phyloP scores from a whole-genome alignment of 30 jellyfish, hydroid and myxozoan species.

The Pseudorhiza aurosa region DNA sequence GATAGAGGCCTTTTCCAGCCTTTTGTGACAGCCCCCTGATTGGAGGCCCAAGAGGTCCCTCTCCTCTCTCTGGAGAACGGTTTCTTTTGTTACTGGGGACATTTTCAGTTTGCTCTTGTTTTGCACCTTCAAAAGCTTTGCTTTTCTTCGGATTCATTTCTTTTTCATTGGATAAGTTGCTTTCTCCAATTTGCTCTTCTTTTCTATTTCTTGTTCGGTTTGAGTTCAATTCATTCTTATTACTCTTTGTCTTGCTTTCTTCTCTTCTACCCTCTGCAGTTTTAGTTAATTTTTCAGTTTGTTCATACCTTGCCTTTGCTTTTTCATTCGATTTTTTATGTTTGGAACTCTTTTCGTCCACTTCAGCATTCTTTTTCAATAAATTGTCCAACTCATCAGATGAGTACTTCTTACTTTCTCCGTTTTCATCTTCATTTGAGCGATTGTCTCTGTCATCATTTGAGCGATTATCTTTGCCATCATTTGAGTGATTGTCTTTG shows the following conservation, averaged over 20 bases:
- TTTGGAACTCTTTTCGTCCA: not conserved
- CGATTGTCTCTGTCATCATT: too few species aligned
- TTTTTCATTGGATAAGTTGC: too few species aligned
- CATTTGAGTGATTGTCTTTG: not conserved
- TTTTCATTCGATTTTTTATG: not conserved
- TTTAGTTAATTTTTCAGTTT: too few species aligned
- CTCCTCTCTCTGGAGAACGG: conserved; percentile 54
- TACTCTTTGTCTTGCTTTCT: not conserved
- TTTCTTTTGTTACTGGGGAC: not conserved
- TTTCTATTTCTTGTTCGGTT: too few species aligned
- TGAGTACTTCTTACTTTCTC: not conserved
- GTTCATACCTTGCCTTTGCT: too few species aligned
- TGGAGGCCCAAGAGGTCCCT: conserved; percentile 68
- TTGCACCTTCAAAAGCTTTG: not conserved
- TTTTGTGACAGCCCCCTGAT: not conserved
- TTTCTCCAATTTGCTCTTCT: too few species aligned
- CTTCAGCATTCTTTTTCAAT: too few species aligned
- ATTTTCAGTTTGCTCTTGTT: not conserved
- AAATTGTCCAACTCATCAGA: too few species aligned
- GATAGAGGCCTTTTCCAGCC: conserved; percentile 26
- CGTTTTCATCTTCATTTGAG: not conserved
- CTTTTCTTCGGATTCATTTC: too few species aligned
- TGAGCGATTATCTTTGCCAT: not conserved
- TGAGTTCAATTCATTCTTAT: too few species aligned
- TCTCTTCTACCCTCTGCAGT: too few species aligned